Conservation (phyloP, 37 sponge, comb jelly and placozoan genomes). For the Aplysina aerophoba region DNA sequence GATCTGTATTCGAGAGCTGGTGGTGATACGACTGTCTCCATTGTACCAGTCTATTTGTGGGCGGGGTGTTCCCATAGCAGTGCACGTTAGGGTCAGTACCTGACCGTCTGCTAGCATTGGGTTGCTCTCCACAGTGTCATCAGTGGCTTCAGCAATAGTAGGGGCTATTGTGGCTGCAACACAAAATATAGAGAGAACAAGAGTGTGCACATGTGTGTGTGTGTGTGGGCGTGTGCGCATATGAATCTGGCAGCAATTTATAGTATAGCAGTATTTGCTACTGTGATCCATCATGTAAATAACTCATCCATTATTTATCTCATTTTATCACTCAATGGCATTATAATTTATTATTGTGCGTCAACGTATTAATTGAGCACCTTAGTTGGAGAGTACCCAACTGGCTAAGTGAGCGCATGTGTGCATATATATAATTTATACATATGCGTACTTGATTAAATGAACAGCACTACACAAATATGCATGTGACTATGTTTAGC, state of each 20-base stretch:
- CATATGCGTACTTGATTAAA: too few species aligned
- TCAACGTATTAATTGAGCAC: too few species aligned
- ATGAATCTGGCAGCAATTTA: too few species aligned
- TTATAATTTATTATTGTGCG: too few species aligned
- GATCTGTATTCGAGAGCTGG: background rate
- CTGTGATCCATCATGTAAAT: background rate
- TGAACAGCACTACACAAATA: too few species aligned
- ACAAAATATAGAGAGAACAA: background rate
- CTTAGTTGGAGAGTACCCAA: too few species aligned
- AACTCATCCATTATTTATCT: background rate
- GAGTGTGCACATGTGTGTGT: background rate
- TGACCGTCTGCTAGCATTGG: conserved; percentile 2
- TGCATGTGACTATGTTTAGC: too few species aligned
- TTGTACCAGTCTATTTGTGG: conserved; percentile 35
- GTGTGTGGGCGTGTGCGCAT: conserved; percentile 1
- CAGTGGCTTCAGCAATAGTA: background rate
- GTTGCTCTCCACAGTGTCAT: background rate
- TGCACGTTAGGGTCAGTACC: background rate
- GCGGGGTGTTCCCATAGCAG: conserved; percentile 14
- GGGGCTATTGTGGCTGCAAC: conserved; percentile 19
- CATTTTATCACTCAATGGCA: too few species aligned
- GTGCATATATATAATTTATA: too few species aligned
- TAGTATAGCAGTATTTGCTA: too few species aligned
- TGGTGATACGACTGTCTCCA: background rate
- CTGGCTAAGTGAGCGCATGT: too few species aligned